phyloP scores from a whole-genome alignment of 2,888 invertebrate species.

The Machimus rusticus region DNA sequence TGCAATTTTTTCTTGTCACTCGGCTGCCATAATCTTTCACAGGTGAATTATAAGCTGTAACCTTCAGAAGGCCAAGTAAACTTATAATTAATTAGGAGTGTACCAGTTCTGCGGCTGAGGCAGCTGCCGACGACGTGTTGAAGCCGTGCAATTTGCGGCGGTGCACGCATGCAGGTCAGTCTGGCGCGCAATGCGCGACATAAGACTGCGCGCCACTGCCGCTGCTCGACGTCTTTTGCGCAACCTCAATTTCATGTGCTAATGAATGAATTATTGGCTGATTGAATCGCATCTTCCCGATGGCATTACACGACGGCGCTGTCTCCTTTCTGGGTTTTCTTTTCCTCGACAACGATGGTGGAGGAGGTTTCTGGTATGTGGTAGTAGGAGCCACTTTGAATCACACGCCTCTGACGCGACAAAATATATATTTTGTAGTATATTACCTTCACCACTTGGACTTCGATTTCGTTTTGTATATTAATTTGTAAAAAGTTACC shows the following conservation, averaged over 20 bases:
- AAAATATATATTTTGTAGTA: not conserved
- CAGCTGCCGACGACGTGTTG: not conserved
- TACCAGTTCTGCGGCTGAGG: conserved; percentile 5
- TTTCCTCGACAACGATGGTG: not conserved
- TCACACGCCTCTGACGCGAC: conserved; percentile 13
- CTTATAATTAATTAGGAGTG: conserved; percentile 38
- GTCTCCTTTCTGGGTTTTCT: conserved; percentile 27
- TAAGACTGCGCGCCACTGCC: not conserved
- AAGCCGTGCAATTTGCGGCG: not conserved
- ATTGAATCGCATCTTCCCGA: conserved; percentile 36
- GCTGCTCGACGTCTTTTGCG: conserved; percentile 10
- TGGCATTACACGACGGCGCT: conserved; percentile 9
- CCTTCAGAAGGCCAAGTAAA: conserved; percentile 40
- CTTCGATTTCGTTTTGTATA: not conserved
- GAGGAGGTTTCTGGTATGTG: not conserved
- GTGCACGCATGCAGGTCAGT: conserved; percentile 7
- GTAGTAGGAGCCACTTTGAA: conserved; percentile 13
- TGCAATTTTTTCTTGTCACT: conserved; percentile 32
- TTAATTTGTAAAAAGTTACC: conserved; percentile 5
- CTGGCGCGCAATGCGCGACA: not conserved
- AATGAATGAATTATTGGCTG: conserved; percentile 39
- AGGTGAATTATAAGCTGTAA: conserved; percentile 36
- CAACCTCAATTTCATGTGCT: conserved; percentile 38
- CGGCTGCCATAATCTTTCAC: conserved; percentile 30
- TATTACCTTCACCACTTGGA: not conserved